Evolutionary conservation across 2,888 invertebrate species (phyloP).

Genomic region (Apamea monoglypha): DNA sequence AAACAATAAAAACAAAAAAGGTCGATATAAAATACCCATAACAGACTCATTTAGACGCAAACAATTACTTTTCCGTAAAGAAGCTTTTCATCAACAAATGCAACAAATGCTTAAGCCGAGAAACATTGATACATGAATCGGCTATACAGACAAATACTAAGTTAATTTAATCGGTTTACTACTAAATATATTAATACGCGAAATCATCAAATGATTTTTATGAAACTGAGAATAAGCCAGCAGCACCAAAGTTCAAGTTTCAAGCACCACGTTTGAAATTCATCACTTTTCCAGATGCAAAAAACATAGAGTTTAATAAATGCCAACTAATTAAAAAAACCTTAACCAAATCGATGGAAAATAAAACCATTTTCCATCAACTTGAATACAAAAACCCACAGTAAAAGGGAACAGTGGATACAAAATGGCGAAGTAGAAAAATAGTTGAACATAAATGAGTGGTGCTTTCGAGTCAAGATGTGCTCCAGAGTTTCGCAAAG

Average conservation of each 20-base stretch:
- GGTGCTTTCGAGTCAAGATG: conserved; percentile 81
- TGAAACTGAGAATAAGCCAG: background rate
- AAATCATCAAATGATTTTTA: background rate
- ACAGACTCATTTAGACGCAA: too few species aligned
- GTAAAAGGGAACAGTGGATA: conserved; percentile 59
- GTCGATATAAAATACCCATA: too few species aligned
- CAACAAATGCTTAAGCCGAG: too few species aligned
- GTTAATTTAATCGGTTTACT: background rate
- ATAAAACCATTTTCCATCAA: conserved; percentile 52
- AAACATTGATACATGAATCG: background rate
- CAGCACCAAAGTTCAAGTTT: background rate
- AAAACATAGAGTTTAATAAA: background rate
- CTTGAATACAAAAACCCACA: conserved; percentile 49
- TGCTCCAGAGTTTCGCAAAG: conserved; percentile 80
- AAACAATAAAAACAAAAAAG: too few species aligned
- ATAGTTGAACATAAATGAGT: conserved; percentile 78
- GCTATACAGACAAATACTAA: too few species aligned
- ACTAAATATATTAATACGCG: background rate
- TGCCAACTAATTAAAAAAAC: background rate
- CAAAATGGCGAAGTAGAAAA: conserved; percentile 60
- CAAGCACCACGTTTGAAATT: background rate
- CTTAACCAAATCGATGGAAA: conserved; percentile 36
- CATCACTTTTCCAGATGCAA: background rate
- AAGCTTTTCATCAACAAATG: too few species aligned
- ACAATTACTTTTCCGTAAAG: too few species aligned